These are phyloP conservation scores for Chelonoidis abingdonii DNA, from an alignment of 2,113 vertebrate species.

Conservation along the genomic window DNA sequence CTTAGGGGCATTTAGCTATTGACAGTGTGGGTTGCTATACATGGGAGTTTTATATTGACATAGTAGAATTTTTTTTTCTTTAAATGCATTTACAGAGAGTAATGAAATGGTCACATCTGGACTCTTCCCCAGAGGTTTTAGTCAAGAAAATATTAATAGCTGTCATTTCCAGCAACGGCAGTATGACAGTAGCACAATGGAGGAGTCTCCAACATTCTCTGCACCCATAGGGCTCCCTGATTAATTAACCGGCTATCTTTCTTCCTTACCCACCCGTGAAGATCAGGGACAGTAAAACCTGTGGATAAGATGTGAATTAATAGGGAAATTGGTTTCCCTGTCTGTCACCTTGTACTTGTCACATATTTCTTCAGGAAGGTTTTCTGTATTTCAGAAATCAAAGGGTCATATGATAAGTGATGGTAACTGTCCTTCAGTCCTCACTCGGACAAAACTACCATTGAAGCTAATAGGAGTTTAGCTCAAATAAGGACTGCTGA, in stretches of 20 bases:
- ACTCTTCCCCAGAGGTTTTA: conserved; percentile 56
- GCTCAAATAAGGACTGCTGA: background rate
- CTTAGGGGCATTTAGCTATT: background rate
- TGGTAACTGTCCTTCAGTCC: background rate
- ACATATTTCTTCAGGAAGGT: background rate
- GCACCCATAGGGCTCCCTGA: background rate
- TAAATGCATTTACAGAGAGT: background rate
- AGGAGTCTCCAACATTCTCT: conserved; percentile 11
- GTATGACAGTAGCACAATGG: background rate
- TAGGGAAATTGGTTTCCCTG: background rate
- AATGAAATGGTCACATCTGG: conserved; percentile 61
- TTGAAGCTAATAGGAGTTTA: fast-evolving
- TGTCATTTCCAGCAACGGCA: conserved; percentile 12
- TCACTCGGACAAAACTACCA: fast-evolving
- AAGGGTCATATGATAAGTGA: background rate
- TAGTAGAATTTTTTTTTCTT: conserved; percentile 23
- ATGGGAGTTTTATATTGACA: conserved; percentile 18
- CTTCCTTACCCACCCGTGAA: background rate
- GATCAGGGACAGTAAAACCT: background rate
- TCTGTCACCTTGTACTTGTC: background rate
- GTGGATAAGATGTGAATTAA: background rate
- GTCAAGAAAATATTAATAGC: conserved; percentile 66
- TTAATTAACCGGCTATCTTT: background rate
- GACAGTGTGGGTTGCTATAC: background rate
- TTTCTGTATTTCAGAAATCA: background rate